phyloP scores from a whole-genome alignment of 2,797 vertebrate species.

The Acridotheres tristis region DNA sequence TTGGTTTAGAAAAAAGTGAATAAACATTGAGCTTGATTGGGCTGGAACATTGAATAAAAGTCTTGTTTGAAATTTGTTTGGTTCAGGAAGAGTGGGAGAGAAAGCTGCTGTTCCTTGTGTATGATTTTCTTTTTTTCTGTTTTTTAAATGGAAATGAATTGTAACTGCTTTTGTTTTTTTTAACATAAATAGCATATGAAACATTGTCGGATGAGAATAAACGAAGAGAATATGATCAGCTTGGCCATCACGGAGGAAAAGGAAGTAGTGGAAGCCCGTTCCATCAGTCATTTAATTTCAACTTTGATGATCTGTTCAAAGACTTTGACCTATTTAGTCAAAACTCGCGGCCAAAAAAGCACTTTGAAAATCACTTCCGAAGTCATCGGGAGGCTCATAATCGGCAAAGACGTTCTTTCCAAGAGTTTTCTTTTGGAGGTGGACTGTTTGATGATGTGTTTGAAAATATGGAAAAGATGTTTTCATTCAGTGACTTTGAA shows the following conservation, averaged over 20 bases:
- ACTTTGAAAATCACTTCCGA: constrained; percentile 89
- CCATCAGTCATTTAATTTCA: constrained; percentile 88
- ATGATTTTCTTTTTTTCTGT: background rate
- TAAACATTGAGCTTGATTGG: background rate
- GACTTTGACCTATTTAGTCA: constrained; percentile 89
- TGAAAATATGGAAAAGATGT: constrained; percentile 94
- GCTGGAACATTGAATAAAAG: background rate
- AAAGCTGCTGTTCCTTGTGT: background rate
- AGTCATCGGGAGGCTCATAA: constrained; percentile 82
- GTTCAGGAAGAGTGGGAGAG: background rate
- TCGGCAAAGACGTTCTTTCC: constrained; percentile 79
- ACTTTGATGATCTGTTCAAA: constrained; percentile 94
- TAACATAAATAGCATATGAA: constrained; percentile 86
- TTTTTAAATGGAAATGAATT: background rate
- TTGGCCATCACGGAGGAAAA: constrained; percentile 78
- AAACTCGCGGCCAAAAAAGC: constrained; percentile 85
- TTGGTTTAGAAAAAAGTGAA: background rate
- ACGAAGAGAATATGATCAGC: constrained; percentile 88
- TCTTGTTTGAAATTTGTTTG: background rate
- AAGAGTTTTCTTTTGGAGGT: constrained; percentile 81
- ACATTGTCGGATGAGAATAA: constrained; percentile 89
- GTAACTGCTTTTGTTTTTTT: background rate
- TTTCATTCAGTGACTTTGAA: constrained; percentile 87
- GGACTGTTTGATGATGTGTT: constrained; percentile 90
- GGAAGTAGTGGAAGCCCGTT: constrained; percentile 76